Conservation (phyloP, 2,888 invertebrate genomes). For the Drosophila nr. perissopoda region DNA sequence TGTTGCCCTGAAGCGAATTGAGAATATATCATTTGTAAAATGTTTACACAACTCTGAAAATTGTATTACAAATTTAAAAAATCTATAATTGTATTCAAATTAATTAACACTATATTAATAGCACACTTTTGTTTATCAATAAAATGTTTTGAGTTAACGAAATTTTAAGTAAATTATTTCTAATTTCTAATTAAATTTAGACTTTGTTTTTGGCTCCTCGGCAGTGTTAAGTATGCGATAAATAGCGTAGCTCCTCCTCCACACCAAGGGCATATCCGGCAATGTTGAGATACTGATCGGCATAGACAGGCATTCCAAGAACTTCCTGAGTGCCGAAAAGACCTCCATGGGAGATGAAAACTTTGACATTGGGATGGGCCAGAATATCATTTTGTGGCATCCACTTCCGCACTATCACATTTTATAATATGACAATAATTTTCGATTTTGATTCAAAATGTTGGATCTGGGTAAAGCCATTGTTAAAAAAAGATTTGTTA, state of each 20-base stretch:
- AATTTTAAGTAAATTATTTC: neutral
- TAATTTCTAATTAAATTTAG: conserved; percentile 23
- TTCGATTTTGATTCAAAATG: neutral
- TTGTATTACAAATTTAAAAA: conserved; percentile 52
- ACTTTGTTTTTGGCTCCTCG: conserved; percentile 12
- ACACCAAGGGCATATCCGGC: conserved; percentile 76
- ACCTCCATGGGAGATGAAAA: conserved; percentile 84
- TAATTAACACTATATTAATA: neutral
- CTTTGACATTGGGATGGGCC: conserved; percentile 83
- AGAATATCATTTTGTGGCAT: conserved; percentile 85
- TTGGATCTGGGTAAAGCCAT: neutral
- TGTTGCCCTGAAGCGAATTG: conserved; percentile 61
- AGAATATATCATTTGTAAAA: conserved; percentile 35
- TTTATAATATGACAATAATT: conserved; percentile 45
- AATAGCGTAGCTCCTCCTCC: conserved; percentile 56
- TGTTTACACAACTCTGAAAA: conserved; percentile 27
- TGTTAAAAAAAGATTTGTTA: neutral
- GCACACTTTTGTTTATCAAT: conserved; percentile 58
- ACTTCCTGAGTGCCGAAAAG: conserved; percentile 83
- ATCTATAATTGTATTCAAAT: neutral
- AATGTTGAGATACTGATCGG: conserved; percentile 82
- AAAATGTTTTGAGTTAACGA: conserved; percentile 56
- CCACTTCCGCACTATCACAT: conserved; percentile 85
- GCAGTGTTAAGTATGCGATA: neutral
- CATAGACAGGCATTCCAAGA: conserved; percentile 83